Base-by-base conservation (phyloP, 2,888 invertebrate species). In the Microdon myrmicae region DNA sequence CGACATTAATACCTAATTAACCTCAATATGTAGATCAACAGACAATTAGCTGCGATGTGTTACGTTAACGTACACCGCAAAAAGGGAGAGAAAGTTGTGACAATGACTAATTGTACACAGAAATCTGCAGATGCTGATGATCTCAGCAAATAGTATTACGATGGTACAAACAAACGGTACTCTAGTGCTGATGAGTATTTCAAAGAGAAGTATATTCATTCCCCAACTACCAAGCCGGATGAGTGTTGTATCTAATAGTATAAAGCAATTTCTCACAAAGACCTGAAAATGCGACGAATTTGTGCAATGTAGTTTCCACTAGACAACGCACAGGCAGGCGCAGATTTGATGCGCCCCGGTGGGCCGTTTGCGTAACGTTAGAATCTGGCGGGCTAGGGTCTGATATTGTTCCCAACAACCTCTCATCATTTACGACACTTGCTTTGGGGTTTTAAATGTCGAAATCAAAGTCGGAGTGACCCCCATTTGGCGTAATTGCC, bases 321-420 rank as follows among this genome's bases (percentile, higher is more conserved):
- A 19, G 31, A 29, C 39, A 23, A 26, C 16, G 14, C 28, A 39
- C 14, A 32, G 9, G 25, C 37, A 9, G 7, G 23, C 12, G 45
- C 26, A 59, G 39, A 45, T 44, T 56, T 64, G 56, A 56, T 45
- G 64, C 64, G 64, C 58, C 58, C n/a, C 64, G 58, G 51, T 64
- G 64, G 51, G 64, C 64, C 58, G 58, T 58, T 64, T 64, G 64
- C 58, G 64, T 58, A 64, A 58, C 58, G 56, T 64, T 64, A 64
- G 64, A 64, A 58, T 43, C 43, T 53, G 37, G 58, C 47, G 58
- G 47, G 49, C 28, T 23, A 41, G 38, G 37, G 32, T 41, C n/a
- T n/a, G n/a, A n/a, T 44, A 49, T 34, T 25, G 32, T 39, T 49
- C n/a, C 37, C 38, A 37, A 39, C 45, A 45, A 51, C 41, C 55